Evolutionary conservation across 2,888 invertebrate genomes (phyloP).

Genomic region (Fragum fragum): DNA sequence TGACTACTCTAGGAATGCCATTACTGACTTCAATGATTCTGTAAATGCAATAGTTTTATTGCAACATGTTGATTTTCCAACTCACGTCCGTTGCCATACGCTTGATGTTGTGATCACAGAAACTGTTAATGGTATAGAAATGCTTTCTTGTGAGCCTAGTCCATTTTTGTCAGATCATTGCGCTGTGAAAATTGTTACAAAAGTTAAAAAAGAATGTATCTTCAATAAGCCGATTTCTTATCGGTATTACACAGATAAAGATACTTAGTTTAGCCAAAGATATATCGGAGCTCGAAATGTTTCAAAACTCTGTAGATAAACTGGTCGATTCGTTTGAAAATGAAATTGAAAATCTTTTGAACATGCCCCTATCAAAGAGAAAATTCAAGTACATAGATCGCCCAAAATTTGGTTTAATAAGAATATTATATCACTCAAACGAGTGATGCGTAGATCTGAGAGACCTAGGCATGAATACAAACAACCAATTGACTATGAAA

Average conservation of each 20-base stretch:
- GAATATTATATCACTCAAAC: no score
- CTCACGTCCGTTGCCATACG: conserved; percentile 25
- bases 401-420: no score
- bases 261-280: neutral
- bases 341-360: neutral
- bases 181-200: neutral
- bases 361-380: neutral
- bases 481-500: no score
- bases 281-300: neutral
- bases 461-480: no score
- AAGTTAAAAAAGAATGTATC: no score
- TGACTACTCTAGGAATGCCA: conserved; percentile 15
- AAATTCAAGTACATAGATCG: no score
- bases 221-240: neutral
- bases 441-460: no score
- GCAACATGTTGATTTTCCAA: conserved; percentile 36
- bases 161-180: conserved; percentile 31
- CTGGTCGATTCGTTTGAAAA: neutral
- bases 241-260: neutral
- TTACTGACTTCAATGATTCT: conserved; percentile 24
- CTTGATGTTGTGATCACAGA: conserved; percentile 36
- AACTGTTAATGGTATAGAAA: conserved; percentile 20
- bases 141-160: conserved; percentile 25
- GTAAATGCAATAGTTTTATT: conserved; percentile 18
- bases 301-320: neutral